Evolutionary conservation across 2,113 vertebrate genomes (phyloP), one percentile per base, ranked within the genome.

Genomic region (Dissostichus mawsoni): DNA sequence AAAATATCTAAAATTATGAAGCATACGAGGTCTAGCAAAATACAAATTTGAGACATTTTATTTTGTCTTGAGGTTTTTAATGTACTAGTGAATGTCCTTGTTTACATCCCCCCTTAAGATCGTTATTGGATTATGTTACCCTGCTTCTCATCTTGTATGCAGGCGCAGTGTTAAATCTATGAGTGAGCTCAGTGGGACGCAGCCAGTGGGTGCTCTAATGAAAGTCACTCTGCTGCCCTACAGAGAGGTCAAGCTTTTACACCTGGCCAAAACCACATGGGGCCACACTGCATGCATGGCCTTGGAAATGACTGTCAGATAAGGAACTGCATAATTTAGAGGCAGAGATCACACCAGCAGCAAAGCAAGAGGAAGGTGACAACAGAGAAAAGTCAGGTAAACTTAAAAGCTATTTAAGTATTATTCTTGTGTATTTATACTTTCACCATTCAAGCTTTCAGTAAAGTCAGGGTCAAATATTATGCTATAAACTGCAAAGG

Each of bases 231-330:
- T 67, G 14, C 84, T 90, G 91, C 91, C 89, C 91, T 89, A 91
- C 90, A 90, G 90, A 85, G 92, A 94, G 90, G 92, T 94, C 92
- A 93, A 89, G 90, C 88, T 92, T 91, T 91, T 90, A 93, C 89
- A 93, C 90, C 92, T 93, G 91, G 92, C 85, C 80, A 88, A 56
- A 87, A 86, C 90, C 82, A 69, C 85, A 88, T 90, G 92, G 83
- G 85, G 78, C 87, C 79, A 83, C 58, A 69, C 87, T 81, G 78
- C 87, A 82, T 84, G 83, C 82, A 23, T 76, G 84, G 92, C 89
- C 84, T 58, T 91, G 87, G 90, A 90, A 92, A 91, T 90, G 80
- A 90, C 90, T 88, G 87, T 89, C 83, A 88, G 85, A 92, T 89
- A 87, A 89, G 85, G 65, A 83, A 69, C 68, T 87, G 91, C 82